Conservation (phyloP, 2,888 invertebrate species). For the Lasioglossum morio region DNA sequence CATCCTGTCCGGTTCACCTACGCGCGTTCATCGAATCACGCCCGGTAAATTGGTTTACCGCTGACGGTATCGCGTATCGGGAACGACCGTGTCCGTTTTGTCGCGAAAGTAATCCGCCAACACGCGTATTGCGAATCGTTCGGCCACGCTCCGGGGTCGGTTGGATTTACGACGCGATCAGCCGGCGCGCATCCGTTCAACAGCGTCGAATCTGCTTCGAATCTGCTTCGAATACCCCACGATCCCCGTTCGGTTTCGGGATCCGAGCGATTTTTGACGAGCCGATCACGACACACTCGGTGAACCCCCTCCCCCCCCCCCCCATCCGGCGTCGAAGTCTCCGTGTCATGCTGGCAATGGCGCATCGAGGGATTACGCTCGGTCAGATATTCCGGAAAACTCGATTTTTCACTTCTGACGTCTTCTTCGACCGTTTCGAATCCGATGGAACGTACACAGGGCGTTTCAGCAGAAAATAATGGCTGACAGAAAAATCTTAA, state of each 20-base stretch:
- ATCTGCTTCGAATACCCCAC: not conserved
- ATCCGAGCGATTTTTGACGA: not conserved
- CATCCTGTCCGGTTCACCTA: conserved; percentile 15
- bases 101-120: conserved; percentile 40
- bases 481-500: not conserved
- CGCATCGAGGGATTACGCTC: not conserved
- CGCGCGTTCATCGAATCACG: conserved; percentile 40
- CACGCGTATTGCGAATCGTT: conserved; percentile 18
- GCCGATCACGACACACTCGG: not conserved
- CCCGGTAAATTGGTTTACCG: conserved; percentile 48
- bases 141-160: not conserved
- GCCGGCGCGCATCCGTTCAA: not conserved
- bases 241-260: not conserved
- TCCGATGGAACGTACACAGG: not conserved
- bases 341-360: too few relatives aligned
- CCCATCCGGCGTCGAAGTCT: not conserved
- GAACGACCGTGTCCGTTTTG: conserved; percentile 40
- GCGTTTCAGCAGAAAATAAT: too few relatives aligned
- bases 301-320: too few relatives aligned
- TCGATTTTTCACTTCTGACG: not conserved
- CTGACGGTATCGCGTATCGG: conserved; percentile 31
- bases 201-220: not conserved
- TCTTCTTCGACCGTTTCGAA: not conserved
- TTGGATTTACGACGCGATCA: conserved; percentile 22
- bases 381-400: not conserved